Evolutionary conservation across 2,888 invertebrate species (phyloP).

Genomic region (Pachycephus smyrnensis): DNA sequence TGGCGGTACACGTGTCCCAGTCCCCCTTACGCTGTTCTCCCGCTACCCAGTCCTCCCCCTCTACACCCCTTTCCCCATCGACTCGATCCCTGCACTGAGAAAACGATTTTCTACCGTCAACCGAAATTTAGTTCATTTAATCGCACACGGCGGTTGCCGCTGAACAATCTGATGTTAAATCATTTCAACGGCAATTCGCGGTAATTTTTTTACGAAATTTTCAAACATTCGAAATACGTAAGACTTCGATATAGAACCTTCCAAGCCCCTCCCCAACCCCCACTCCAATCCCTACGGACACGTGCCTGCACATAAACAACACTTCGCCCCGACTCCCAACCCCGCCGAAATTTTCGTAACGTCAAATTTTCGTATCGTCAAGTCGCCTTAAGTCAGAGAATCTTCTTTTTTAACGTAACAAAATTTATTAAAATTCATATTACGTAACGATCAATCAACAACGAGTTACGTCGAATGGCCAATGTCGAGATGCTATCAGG

Average conservation of each 20-base stretch:
- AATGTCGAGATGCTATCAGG: not conserved
- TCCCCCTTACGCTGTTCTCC: conserved; percentile 25
- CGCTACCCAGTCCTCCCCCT: conserved; percentile 26
- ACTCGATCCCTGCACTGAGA: not conserved
- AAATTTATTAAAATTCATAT: not conserved
- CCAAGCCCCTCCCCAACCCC: conserved; percentile 9
- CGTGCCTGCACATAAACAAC: conserved; percentile 51
- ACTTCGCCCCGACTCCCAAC: conserved; percentile 38
- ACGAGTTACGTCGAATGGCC: not conserved
- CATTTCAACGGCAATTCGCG: no score
- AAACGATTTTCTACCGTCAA: no score
- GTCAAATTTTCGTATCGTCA: not conserved
- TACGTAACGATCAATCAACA: not conserved
- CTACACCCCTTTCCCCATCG: conserved; percentile 25
- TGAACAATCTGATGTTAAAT: no score
- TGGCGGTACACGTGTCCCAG: conserved; percentile 55
- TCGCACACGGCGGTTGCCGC: no score
- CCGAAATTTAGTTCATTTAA: no score
- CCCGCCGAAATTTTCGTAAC: conserved; percentile 24
- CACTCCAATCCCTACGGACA: conserved; percentile 33
- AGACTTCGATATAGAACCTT: not conserved
- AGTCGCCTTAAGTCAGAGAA: not conserved
- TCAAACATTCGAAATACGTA: no score
- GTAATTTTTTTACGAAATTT: no score
- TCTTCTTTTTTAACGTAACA: not conserved